These are phyloP conservation scores for Cordilura impudica DNA, from an alignment of 2,888 invertebrate species.

Conservation along the genomic window DNA sequence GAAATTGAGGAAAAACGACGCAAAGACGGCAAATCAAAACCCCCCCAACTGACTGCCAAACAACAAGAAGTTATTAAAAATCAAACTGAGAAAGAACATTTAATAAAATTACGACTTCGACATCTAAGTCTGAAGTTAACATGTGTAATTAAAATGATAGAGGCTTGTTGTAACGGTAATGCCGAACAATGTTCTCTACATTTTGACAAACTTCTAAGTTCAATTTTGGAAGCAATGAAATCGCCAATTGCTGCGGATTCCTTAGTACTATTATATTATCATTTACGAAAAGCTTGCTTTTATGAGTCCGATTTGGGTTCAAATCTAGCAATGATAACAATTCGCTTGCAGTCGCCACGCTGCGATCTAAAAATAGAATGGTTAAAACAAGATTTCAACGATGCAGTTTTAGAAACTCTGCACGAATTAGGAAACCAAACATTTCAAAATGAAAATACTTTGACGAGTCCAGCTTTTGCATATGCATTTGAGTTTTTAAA, in stretches of 20 bases:
- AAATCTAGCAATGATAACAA: constrained; percentile 84
- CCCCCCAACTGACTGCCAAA: constrained; percentile 87
- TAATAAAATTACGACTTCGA: constrained; percentile 84
- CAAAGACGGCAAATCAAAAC: constrained; percentile 87
- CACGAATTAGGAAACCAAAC: constrained; percentile 79
- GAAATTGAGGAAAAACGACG: constrained; percentile 94
- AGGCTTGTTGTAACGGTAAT: constrained; percentile 74
- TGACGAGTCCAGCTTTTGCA: constrained; percentile 86
- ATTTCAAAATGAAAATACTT: constrained; percentile 67
- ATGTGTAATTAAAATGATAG: constrained; percentile 72
- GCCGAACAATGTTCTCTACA: constrained; percentile 72
- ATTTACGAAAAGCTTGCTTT: constrained; percentile 81
- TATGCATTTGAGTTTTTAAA: constrained; percentile 89
- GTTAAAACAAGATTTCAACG: constrained; percentile 84
- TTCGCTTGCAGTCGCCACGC: constrained; percentile 87
- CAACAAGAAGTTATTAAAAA: constrained; percentile 94
- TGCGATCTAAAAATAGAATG: constrained; percentile 88
- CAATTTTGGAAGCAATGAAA: constrained; percentile 79
- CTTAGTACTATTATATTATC: constrained; percentile 81
- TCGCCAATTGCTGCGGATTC: constrained; percentile 88
- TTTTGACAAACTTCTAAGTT: constrained; percentile 72
- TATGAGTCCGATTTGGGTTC: constrained; percentile 79
- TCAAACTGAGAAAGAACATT: constrained; percentile 91
- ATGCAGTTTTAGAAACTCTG: constrained; percentile 83
- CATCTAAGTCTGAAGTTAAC: constrained; percentile 79